phyloP scores from a whole-genome alignment of 2,888 invertebrate genomes.

The Gortyna flavago region DNA sequence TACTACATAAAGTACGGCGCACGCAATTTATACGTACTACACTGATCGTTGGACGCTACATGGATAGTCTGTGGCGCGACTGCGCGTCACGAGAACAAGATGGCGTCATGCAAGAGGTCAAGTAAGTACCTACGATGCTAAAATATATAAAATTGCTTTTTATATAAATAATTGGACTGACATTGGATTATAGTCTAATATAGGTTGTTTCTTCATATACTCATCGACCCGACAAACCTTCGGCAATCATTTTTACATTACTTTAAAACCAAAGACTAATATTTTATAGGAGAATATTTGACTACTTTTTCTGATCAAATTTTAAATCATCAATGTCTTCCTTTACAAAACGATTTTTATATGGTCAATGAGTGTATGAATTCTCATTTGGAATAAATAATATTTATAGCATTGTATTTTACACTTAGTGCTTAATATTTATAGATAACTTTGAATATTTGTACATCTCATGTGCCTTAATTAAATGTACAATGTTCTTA shows the following conservation, averaged over 20 bases:
- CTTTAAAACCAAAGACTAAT: constrained; percentile 87
- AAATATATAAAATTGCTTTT: constrained; percentile 69
- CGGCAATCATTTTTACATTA: constrained; percentile 79
- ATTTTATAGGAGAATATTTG: constrained; percentile 76
- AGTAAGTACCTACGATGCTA: constrained; percentile 79
- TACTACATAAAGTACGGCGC: constrained; percentile 58
- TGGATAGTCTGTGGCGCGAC: constrained; percentile 56
- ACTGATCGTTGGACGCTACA: constrained; percentile 59
- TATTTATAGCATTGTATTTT: constrained; percentile 83
- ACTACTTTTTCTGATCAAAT: constrained; percentile 73
- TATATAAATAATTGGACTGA: constrained; percentile 79
- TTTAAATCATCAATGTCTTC: constrained; percentile 81
- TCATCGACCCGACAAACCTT: constrained; percentile 81
- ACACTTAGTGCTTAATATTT: constrained; percentile 87
- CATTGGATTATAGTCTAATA: constrained; percentile 79
- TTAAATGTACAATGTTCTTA: constrained; percentile 87
- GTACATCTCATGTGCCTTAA: constrained; percentile 89
- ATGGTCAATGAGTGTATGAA: constrained; percentile 83
- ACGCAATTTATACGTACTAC: constrained; percentile 48
- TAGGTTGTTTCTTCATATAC: constrained; percentile 79
- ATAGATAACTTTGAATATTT: constrained; percentile 78
- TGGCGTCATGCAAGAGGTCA: constrained; percentile 74
- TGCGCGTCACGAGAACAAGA: constrained; percentile 68
- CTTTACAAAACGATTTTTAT: constrained; percentile 66
- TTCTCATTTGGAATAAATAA: constrained; percentile 73